Evolutionary conservation across 2,113 vertebrate species (phyloP).

Genomic region (Calyptommatus sinebrachiatus): DNA sequence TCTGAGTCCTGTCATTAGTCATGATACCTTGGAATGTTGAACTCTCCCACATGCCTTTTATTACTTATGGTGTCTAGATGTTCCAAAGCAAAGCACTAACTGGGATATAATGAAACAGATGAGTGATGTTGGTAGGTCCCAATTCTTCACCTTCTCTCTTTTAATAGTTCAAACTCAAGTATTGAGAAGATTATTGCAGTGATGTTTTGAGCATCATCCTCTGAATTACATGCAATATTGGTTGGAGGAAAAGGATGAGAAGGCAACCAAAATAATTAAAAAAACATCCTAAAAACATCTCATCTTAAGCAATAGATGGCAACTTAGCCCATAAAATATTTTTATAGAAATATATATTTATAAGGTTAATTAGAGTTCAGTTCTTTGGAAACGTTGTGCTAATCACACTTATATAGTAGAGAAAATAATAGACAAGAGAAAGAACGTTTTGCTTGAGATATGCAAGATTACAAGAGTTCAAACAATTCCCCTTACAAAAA

Average conservation of each 20-base stretch:
- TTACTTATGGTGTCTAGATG: too few species aligned
- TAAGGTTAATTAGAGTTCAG: not conserved
- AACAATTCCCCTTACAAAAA: not conserved
- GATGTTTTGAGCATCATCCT: not conserved
- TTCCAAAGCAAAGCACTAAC: too few species aligned
- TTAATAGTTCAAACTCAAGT: not conserved
- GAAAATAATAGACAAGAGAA: constrained; percentile 6
- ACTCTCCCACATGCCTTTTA: too few species aligned
- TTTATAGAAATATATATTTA: constrained; percentile 1
- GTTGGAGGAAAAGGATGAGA: not conserved
- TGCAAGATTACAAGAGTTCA: not conserved
- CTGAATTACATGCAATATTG: too few species aligned
- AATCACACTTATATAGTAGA: not conserved
- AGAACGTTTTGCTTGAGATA: not conserved
- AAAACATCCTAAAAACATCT: too few species aligned
- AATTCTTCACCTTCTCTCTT: not conserved
- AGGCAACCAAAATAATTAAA: not conserved
- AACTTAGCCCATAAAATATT: not conserved
- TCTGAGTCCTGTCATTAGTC: too few species aligned
- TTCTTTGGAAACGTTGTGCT: constrained; percentile 24
- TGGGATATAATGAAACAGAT: too few species aligned
- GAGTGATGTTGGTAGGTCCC: too few species aligned
- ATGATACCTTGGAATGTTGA: too few species aligned
- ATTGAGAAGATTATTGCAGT: not conserved
- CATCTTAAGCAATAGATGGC: not conserved